A percentile compares a stretch with the other conserved stretches of the same genome.
Evolutionary conservation across 1,140 invertebrate species (phyloP).

Genomic region (Littorina saxatilis): DNA sequence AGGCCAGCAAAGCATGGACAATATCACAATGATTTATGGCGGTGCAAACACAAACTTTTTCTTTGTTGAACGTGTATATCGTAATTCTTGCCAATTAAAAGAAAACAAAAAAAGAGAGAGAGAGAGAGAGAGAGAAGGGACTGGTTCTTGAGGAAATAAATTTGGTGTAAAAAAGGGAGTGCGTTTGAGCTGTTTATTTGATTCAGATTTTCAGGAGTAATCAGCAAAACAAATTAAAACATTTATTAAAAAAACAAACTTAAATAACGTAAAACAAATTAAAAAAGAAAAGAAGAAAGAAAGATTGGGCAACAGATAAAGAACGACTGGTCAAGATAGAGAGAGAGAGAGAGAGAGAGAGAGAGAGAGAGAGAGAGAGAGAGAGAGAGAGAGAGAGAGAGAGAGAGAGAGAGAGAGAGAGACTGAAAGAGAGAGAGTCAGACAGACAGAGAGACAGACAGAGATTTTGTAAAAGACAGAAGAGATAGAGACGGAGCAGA

Average conservation of each 20-base stretch:
- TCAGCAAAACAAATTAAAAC: background rate
- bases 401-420: too few species aligned
- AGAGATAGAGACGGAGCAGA: too few species aligned
- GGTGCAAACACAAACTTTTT: too few species aligned
- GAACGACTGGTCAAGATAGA: background rate
- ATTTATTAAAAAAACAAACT: background rate
- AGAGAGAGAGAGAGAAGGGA: too few species aligned
- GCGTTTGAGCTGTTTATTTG: background rate
- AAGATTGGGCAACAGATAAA: background rate
- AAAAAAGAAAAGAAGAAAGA: background rate
- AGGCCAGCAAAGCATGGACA: too few species aligned
- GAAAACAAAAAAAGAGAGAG: too few species aligned
- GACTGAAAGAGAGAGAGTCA: constrained; percentile 25
- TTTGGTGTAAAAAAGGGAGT: too few species aligned
- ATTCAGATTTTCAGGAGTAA: background rate
- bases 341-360: background rate
- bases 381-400: constrained; percentile 31
- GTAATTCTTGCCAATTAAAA: too few species aligned
- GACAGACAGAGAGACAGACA: background rate
- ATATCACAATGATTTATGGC: too few species aligned
- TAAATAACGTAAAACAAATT: background rate
- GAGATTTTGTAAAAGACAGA: background rate
- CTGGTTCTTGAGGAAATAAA: too few species aligned
- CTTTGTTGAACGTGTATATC: too few species aligned
- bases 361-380: constrained; percentile 25